Base-by-base conservation (phyloP, 2,888 invertebrate species). In the Plusia festucae region DNA sequence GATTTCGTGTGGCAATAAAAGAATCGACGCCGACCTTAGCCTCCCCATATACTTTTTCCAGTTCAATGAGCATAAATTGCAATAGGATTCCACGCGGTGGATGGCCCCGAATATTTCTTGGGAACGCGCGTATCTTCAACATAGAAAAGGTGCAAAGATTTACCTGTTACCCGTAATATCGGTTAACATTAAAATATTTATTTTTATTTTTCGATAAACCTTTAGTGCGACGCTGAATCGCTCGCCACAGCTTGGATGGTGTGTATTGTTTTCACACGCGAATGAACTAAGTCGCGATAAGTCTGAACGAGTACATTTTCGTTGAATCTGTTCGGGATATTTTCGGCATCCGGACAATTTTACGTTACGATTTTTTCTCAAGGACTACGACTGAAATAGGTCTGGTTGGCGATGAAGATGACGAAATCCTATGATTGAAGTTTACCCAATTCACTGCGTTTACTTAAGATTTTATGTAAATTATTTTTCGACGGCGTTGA, bases 21-120 rank as follows among this genome's bases (percentile, higher is more conserved):
- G 92, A 93, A 93, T 92, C 89, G 85, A 80, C 88, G 83, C 84
- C 90, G 85, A 91, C 92, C 90, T 92, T 90, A 90, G 90, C 89
- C 85, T 91, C 92, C 92, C 93, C 90, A 87, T 91, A 93, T 89
- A 93, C 91, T 93, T 93, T 92, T 91, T 91, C 90, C 93, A 85
- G 91, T 88, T 91, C 94, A 93, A 88, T 91, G 93, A 91, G 90
- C 93, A 92, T 93, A 93, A 94, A 95, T 94, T 94, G 94, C 94
- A 92, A 94, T 93, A 91, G 93, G 93, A 95, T 94, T 93, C 90
- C 91, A 84, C 86, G 86, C 89, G 88, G 91, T 90, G 85, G 89
- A 91, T 91, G 85, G 88, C 79, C 88, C 87, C 91, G 81, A 92
- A 92, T 91, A 90, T 91, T 92, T 91, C 88, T 90, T 87, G 82